phyloP scores from a whole-genome alignment of 2,888 invertebrate genomes.

The Trichacis sp. region DNA sequence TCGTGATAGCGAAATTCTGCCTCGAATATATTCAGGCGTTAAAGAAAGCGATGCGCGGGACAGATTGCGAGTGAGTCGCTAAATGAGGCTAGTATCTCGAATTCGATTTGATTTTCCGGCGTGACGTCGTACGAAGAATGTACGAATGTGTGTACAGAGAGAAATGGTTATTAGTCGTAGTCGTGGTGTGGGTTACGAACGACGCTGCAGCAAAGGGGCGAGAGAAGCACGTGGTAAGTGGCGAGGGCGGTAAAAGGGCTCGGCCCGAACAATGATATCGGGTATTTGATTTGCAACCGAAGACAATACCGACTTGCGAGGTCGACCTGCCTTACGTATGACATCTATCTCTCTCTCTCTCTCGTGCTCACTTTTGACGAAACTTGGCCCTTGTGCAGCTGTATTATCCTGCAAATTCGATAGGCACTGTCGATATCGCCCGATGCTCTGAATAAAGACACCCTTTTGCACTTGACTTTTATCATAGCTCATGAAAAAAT shows the following conservation, averaged over 20 bases:
- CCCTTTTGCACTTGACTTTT: constrained; percentile 41
- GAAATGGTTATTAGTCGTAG: constrained; percentile 58
- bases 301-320: constrained; percentile 65
- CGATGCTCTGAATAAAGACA: constrained; percentile 33
- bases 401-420: constrained; percentile 7
- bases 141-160: constrained; percentile 33
- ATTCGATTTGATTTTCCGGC: constrained; percentile 32
- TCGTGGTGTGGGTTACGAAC: constrained; percentile 36
- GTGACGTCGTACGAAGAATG: constrained; percentile 22
- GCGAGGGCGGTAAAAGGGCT: constrained; percentile 45
- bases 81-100: constrained; percentile 25
- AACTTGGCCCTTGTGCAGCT: not conserved
- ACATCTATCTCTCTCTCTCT: constrained; percentile 3
- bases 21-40: constrained; percentile 3
- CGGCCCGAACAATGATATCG: constrained; percentile 67
- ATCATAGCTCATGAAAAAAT: no score
- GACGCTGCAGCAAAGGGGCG: constrained; percentile 33
- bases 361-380: constrained; percentile 16
- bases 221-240: constrained; percentile 38
- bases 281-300: constrained; percentile 69
- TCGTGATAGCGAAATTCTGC: constrained; percentile 13
- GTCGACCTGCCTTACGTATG: constrained; percentile 19
- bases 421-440: constrained; percentile 49
- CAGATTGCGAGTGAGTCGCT: constrained; percentile 5
- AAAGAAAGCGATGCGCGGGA: constrained; percentile 12